Conservation (phyloP, 2,113 vertebrate species). For the Lepidothrix coronata region DNA sequence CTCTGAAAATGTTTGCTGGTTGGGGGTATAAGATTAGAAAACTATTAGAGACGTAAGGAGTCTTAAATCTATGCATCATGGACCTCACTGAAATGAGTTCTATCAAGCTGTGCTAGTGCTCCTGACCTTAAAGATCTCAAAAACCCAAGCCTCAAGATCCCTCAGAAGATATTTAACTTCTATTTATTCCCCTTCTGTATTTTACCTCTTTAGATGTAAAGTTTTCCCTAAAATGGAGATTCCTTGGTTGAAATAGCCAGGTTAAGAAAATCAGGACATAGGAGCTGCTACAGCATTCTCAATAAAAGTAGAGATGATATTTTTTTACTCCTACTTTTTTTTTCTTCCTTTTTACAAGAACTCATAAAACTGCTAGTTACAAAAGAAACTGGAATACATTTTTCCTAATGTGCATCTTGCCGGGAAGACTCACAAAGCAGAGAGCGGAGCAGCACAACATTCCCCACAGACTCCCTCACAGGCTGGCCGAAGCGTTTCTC, state of each 20-base stretch:
- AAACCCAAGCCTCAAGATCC: neutral
- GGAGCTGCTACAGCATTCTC: neutral
- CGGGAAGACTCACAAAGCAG: neutral
- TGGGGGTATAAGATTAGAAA: neutral
- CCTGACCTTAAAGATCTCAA: neutral
- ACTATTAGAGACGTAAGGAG: neutral
- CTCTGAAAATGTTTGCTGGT: neutral
- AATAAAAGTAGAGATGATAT: neutral
- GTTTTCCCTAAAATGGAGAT: neutral
- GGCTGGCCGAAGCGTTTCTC: neutral
- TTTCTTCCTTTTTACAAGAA: neutral
- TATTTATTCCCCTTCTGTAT: neutral
- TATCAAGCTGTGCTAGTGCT: neutral
- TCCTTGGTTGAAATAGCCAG: neutral
- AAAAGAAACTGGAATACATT: neutral
- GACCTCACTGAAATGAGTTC: neutral
- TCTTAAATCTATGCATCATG: neutral
- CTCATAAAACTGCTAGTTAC: neutral
- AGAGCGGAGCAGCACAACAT: neutral
- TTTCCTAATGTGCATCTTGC: neutral
- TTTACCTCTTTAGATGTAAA: neutral
- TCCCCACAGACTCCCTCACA: conserved; percentile 25
- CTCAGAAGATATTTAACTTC: neutral
- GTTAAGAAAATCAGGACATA: neutral
- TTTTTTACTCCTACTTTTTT: neutral